These are phyloP conservation scores for Pluvianellus socialis DNA, from an alignment of 2,113 vertebrate species.

Conservation along the genomic window DNA sequence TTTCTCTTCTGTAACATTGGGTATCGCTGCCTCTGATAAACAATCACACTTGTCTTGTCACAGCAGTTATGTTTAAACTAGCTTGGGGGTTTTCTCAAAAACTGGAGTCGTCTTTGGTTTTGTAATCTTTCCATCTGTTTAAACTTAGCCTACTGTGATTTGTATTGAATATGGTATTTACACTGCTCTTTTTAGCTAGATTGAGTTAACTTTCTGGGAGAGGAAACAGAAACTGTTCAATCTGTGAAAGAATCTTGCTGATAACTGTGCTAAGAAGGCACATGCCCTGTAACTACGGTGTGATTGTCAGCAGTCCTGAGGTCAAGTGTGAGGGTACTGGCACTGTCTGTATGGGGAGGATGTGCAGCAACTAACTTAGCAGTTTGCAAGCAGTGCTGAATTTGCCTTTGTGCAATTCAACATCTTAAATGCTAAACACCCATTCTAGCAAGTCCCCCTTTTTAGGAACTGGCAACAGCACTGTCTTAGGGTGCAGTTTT, in stretches of 20 bases:
- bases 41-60: neutral
- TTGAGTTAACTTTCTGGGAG: neutral
- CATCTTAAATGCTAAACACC: neutral
- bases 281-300: neutral
- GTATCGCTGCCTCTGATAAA: neutral
- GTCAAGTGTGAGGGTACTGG: neutral
- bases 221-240: neutral
- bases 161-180: neutral
- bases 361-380: neutral
- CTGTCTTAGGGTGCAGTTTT: neutral
- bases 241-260: neutral
- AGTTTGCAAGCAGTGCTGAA: neutral
- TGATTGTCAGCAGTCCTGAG: neutral
- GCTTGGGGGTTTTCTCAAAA: neutral
- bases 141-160: neutral
- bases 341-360: neutral
- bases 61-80: neutral
- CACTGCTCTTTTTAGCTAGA: neutral
- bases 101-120: neutral
- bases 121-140: conserved; percentile 3
- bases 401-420: neutral
- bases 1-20: neutral
- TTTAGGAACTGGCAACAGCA: neutral
- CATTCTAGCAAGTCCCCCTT: neutral
- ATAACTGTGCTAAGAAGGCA: neutral